Evolutionary conservation across 2,113 vertebrate species (phyloP).

Genomic region (Chaetodon auriga): DNA sequence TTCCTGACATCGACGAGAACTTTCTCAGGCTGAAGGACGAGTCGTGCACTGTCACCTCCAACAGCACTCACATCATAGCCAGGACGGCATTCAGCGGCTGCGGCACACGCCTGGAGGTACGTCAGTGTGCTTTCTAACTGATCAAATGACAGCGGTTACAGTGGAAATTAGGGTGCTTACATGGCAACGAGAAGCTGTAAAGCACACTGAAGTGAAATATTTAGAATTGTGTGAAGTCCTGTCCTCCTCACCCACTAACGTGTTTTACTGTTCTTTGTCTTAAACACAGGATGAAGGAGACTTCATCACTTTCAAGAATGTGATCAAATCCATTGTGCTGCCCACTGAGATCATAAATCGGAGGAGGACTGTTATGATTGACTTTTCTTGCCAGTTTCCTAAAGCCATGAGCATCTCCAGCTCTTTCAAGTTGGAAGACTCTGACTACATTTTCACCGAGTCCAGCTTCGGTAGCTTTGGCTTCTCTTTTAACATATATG

Average conservation of each 20-base stretch:
- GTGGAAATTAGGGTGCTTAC: not conserved
- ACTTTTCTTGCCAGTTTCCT: slow-evolving; percentile 81
- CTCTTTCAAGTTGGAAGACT: slow-evolving; percentile 68
- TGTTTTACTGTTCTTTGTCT: not conserved
- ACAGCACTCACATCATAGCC: slow-evolving; percentile 78
- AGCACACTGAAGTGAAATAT: too few relatives aligned
- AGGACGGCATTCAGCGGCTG: slow-evolving; percentile 78
- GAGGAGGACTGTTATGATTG: slow-evolving; percentile 64
- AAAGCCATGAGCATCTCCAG: slow-evolving; percentile 75
- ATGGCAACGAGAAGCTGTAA: too few relatives aligned
- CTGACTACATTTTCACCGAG: slow-evolving; percentile 81
- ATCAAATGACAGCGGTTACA: not conserved
- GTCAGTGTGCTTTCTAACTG: not conserved
- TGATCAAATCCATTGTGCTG: slow-evolving; percentile 73
- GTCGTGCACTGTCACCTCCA: slow-evolving; percentile 77
- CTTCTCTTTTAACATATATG: slow-evolving; percentile 80
- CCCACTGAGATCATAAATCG: slow-evolving; percentile 68
- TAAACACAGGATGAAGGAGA: slow-evolving; percentile 77
- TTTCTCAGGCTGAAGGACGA: slow-evolving; percentile 76
- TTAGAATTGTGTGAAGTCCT: too few relatives aligned
- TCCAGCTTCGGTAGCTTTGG: slow-evolving; percentile 83
- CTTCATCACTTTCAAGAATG: slow-evolving; percentile 78
- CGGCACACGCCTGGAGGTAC: slow-evolving; percentile 79
- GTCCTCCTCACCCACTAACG: too few relatives aligned
- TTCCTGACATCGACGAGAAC: slow-evolving; percentile 73